Conservation (phyloP, 2,888 invertebrate genomes). For the Parapristionchus giblindavisi region DNA sequence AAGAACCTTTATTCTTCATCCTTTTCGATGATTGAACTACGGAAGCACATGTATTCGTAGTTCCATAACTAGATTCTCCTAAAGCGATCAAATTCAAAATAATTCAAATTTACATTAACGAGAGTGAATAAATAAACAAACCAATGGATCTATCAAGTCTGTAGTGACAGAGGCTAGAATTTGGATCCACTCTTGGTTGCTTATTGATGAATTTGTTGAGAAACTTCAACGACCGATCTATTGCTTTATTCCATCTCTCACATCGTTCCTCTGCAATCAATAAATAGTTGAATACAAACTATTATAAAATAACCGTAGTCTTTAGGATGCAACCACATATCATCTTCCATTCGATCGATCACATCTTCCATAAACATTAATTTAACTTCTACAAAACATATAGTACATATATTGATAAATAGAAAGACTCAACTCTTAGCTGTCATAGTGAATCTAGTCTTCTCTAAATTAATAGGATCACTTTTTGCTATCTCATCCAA, state of each 20-base stretch:
- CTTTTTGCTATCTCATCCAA: background rate
- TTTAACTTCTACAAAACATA: conserved; percentile 3
- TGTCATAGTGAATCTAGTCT: conserved; percentile 10
- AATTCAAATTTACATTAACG: no score
- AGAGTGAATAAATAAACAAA: no score
- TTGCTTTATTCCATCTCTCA: conserved; percentile 1
- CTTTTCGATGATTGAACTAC: no score
- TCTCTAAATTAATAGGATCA: conserved; percentile 15
- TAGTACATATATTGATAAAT: background rate
- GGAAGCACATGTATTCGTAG: no score
- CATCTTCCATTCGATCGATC: conserved; percentile 18
- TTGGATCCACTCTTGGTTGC: background rate
- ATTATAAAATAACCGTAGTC: conserved; percentile 7
- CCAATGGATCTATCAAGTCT: no score
- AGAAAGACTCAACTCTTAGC: background rate
- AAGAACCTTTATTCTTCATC: no score
- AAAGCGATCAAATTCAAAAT: no score
- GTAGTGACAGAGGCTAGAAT: no score
- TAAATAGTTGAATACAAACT: background rate
- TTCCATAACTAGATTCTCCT: no score
- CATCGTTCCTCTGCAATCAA: background rate
- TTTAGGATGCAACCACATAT: background rate
- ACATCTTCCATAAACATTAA: conserved; percentile 17
- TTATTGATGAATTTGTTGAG: conserved; percentile 9
- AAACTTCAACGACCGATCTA: background rate